Conservation (phyloP, 1,140 invertebrate species). For the Ooceraea biroi region DNA sequence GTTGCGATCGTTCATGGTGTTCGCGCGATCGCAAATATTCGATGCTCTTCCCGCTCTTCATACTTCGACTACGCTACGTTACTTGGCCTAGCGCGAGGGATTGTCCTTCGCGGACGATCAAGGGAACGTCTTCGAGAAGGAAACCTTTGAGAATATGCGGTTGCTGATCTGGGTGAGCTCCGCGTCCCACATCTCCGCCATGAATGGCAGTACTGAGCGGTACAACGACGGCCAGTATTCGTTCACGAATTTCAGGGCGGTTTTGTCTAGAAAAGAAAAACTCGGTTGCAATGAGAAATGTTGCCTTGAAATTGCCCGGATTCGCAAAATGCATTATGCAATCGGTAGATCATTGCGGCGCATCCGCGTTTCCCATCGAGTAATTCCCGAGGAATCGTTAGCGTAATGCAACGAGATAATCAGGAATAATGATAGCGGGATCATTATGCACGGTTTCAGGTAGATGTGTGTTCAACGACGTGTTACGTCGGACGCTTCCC, state of each 20-base stretch:
- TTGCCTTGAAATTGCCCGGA: neutral
- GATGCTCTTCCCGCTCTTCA: neutral
- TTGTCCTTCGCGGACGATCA: conserved; percentile 59
- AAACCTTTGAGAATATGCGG: conserved; percentile 81
- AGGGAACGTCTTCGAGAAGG: conserved; percentile 82
- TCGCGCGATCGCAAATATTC: conserved; percentile 2
- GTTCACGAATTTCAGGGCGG: conserved; percentile 86
- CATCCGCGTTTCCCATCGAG: neutral
- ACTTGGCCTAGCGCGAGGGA: neutral
- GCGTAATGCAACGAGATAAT: conserved; percentile 33
- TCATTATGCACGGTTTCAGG: neutral
- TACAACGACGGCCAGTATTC: conserved; percentile 88
- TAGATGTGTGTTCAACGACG: neutral
- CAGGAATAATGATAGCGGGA: neutral
- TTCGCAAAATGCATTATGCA: conserved; percentile 23
- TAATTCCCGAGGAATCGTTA: conserved; percentile 3
- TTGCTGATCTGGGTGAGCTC: conserved; percentile 76
- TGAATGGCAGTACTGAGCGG: conserved; percentile 86
- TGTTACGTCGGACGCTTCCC: neutral
- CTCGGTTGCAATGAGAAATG: neutral
- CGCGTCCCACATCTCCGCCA: conserved; percentile 85
- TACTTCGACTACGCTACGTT: conserved; percentile 7
- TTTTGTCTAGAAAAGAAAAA: conserved; percentile 81
- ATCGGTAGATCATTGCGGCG: neutral
- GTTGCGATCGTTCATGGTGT: neutral